These are phyloP conservation scores for Dryoscopus gambensis DNA, from an alignment of 2,113 vertebrate genomes.

Conservation along the genomic window DNA sequence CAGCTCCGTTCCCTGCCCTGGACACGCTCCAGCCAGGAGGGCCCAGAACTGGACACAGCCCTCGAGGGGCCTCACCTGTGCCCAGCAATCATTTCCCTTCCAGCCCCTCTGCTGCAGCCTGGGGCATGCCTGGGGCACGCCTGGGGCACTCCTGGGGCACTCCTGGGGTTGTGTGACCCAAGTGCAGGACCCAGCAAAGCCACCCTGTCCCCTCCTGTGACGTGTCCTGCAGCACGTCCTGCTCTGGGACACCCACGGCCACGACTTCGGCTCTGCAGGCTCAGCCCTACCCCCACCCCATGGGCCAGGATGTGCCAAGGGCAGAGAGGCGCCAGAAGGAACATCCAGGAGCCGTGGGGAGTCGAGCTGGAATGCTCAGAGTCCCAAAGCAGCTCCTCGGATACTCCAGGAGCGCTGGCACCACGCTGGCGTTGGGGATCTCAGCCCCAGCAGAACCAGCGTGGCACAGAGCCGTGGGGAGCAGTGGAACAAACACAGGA, in stretches of 20 bases:
- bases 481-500: accelerated
- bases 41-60: background rate
- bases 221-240: accelerated
- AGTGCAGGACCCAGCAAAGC: background rate
- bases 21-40: background rate
- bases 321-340: background rate
- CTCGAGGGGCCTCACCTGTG: accelerated
- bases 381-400: background rate
- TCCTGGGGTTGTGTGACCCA: background rate
- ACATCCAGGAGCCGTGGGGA: accelerated
- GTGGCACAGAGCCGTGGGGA: accelerated
- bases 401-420: background rate
- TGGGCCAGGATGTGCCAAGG: accelerated
- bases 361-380: background rate
- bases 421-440: accelerated
- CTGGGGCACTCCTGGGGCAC: background rate
- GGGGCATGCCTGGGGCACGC: background rate
- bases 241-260: background rate
- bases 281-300: background rate
- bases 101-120: background rate
- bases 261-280: background rate
- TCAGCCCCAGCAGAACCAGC: background rate
- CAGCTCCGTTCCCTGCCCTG: background rate
- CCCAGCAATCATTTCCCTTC: background rate
- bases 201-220: background rate